These are phyloP conservation scores for Lasioglossum marginatum DNA, from an alignment of 2,888 invertebrate species.

Conservation along the genomic window DNA sequence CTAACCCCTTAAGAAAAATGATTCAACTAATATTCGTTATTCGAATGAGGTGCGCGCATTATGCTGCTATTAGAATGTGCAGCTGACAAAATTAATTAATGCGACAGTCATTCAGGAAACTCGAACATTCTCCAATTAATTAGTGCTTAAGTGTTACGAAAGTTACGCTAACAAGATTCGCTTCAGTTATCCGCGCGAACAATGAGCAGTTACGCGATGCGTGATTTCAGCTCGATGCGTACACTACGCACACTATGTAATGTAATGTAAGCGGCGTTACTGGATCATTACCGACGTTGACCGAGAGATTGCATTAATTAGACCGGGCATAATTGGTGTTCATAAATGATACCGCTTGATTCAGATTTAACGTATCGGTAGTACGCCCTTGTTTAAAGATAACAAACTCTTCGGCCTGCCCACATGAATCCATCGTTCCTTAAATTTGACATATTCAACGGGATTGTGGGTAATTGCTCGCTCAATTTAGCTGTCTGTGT, in stretches of 20 bases:
- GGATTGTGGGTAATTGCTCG: background rate
- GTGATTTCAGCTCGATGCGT: conserved; percentile 8
- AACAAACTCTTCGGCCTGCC: background rate
- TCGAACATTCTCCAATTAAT: conserved; percentile 1
- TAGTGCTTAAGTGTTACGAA: background rate
- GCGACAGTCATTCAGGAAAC: background rate
- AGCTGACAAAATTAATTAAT: background rate
- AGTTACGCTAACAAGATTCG: background rate
- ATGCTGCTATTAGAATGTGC: background rate
- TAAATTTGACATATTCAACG: background rate
- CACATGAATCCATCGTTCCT: background rate
- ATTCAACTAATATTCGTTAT: background rate
- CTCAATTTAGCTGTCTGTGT: background rate
- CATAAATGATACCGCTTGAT: conserved; percentile 22
- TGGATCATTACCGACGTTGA: conserved; percentile 54
- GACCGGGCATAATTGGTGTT: conserved; percentile 38
- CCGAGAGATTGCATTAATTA: conserved; percentile 48
- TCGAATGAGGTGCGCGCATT: background rate
- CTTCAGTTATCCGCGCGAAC: background rate
- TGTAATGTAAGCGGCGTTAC: conserved; percentile 46
- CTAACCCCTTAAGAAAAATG: background rate
- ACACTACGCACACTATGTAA: conserved; percentile 11
- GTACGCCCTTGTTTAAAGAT: background rate
- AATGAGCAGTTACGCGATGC: conserved; percentile 23
- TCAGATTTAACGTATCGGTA: conserved; percentile 2